Percentiles rank a stretch among this genome's conserved stretches.
phyloP scores from a whole-genome alignment of 2,888 invertebrate genomes.

The Stenolophus ochropezus region DNA sequence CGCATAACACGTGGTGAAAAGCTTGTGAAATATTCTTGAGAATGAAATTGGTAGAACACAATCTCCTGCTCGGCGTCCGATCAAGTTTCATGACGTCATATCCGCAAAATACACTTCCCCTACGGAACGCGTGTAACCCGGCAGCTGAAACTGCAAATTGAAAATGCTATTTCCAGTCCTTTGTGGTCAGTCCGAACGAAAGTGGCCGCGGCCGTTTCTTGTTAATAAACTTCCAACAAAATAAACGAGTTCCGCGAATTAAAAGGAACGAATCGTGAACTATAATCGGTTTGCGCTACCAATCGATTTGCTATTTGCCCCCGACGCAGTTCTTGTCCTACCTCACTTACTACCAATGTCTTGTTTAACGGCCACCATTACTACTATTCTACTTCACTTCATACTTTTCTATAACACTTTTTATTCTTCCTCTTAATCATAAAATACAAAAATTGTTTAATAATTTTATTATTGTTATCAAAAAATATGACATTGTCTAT shows the following conservation, averaged over 20 bases:
- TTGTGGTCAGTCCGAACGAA: conserved; percentile 52
- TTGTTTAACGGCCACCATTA: too few species aligned
- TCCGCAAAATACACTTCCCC: conserved; percentile 32
- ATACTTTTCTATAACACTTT: too few species aligned
- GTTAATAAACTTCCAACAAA: conserved; percentile 52
- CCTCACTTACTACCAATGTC: too few species aligned
- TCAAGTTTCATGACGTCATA: conserved; percentile 38
- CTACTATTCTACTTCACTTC: too few species aligned
- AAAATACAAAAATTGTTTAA: too few species aligned
- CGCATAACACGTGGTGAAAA: not conserved
- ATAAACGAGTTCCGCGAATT: conserved; percentile 52
- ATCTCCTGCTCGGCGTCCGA: conserved; percentile 8
- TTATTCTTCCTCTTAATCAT: too few species aligned
- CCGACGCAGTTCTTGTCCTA: too few species aligned
- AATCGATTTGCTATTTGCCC: conserved; percentile 32
- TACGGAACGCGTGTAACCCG: conserved; percentile 18
- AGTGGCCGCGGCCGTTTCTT: conserved; percentile 44
- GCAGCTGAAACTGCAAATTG: conserved; percentile 54
- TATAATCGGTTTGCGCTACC: conserved; percentile 37
- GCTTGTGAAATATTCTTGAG: not conserved
- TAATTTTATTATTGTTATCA: too few species aligned
- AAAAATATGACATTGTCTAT: too few species aligned
- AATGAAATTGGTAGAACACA: conserved; percentile 7
- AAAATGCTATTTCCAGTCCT: conserved; percentile 50
- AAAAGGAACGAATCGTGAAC: conserved; percentile 50